These are phyloP conservation scores for Crossocerus cetratus DNA, from an alignment of 2,888 invertebrate species.

Conservation along the genomic window DNA sequence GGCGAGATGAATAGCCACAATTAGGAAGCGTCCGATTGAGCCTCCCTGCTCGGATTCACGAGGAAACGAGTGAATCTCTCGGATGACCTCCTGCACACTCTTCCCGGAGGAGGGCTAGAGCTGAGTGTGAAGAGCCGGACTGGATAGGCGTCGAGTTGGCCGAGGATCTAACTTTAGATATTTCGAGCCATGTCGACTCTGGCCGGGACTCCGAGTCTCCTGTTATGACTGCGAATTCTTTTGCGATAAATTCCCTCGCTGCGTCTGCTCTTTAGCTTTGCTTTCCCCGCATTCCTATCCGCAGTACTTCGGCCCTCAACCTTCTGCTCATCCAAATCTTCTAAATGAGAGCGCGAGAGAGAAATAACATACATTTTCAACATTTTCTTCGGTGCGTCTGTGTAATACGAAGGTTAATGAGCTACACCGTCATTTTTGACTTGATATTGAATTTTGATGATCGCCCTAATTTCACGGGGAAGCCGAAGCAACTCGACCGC, in stretches of 20 bases:
- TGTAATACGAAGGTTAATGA: conserved; percentile 36
- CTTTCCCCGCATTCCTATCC: not conserved
- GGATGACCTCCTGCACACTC: too few species aligned
- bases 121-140: too few species aligned
- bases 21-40: conserved; percentile 38
- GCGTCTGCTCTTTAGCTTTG: not conserved
- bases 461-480: conserved; percentile 31
- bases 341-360: too few species aligned
- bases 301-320: not conserved
- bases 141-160: conserved; percentile 14
- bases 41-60: too few species aligned
- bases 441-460: conserved; percentile 19
- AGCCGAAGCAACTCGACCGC: too few species aligned
- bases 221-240: conserved; percentile 63
- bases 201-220: conserved; percentile 34
- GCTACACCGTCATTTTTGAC: conserved; percentile 39
- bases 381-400: too few species aligned
- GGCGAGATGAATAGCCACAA: conserved; percentile 47
- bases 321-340: too few species aligned
- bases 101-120: too few species aligned
- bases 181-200: conserved; percentile 14
- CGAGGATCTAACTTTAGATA: conserved; percentile 51
- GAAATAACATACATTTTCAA: too few species aligned
- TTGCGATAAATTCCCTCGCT: conserved; percentile 49
- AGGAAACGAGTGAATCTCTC: too few species aligned